Conservation (phyloP, 2,113 vertebrate species). For the Macheiramphus alcinus region DNA sequence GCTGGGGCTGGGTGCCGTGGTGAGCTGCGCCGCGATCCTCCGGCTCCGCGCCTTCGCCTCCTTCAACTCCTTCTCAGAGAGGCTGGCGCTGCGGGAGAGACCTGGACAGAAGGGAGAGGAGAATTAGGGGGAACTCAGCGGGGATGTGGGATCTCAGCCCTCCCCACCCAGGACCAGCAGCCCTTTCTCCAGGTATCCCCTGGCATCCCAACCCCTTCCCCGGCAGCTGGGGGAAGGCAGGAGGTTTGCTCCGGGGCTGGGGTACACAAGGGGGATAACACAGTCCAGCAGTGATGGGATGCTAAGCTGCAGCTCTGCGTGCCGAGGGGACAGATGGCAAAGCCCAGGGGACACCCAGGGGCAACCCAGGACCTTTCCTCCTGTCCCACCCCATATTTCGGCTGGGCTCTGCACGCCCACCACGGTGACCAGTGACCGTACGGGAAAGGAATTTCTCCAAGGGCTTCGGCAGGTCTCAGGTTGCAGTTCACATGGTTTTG, state of each 20-base stretch:
- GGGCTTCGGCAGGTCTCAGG: constrained; percentile 29
- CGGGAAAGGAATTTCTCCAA: constrained; percentile 61
- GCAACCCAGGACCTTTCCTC: neutral
- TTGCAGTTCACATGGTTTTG: constrained; percentile 25
- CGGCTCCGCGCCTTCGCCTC: constrained; percentile 87
- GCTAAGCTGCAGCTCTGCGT: neutral
- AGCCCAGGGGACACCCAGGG: neutral
- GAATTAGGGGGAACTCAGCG: neutral
- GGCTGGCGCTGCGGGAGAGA: constrained; percentile 82
- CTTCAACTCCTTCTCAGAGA: constrained; percentile 90
- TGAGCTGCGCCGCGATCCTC: constrained; percentile 90
- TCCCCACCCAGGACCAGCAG: fast-evolving
- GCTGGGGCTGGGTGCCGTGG: constrained; percentile 81
- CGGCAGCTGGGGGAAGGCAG: neutral
- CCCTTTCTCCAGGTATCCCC: neutral
- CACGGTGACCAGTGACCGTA: neutral
- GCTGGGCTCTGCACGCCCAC: neutral
- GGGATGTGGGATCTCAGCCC: neutral
- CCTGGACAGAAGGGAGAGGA: constrained; percentile 65
- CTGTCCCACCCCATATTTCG: fast-evolving
- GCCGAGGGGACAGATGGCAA: neutral
- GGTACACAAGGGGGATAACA: fast-evolving
- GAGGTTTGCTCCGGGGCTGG: fast-evolving
- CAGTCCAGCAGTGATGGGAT: neutral
- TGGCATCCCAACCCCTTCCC: neutral